Base-by-base conservation (phyloP, 2,888 invertebrate genomes). In the Netelia virgata region DNA sequence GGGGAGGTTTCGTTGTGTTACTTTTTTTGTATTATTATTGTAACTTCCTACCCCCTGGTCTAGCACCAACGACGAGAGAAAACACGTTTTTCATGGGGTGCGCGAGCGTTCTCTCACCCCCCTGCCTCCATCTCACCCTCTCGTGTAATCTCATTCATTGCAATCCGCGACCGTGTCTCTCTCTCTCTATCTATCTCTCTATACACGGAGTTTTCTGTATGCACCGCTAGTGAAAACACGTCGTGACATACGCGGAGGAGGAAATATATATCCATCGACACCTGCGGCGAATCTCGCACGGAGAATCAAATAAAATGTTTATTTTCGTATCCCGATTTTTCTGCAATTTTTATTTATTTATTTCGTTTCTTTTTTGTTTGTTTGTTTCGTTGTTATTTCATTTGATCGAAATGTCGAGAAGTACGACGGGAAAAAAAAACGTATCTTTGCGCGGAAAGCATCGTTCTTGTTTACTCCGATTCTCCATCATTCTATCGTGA, bases 91-190 rank as follows among this genome's bases (percentile, higher is more conserved):
- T 59, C 20, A 55, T 63, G 66, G 28, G 28, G 53, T 20, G 66
- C 77, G 57, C 73, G 41, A 76, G 57, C 73, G 47, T 64, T 36
- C 36, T 0, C 36, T 0, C 6, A 5, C 36, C 6, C 36, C 36
- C 36, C 36, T 6, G 0, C 36, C 36, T 6, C 36, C 36, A 36
- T 36, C 1, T 6, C 36, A 6, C 36, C 36, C 10, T 66, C 10
- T 63, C 47, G 53, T 74, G 77, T 64, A 74, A 69, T 69, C 81
- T 81, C 81, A 74, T 81, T 84, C 77, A 69, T 79, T 79, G 74
- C 70, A 70, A 81, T 69, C 63, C 77, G n/a, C 57, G 18, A 47
- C 36, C 36, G 36, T 36, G 36, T 36, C 36, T 36, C 36, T 36
- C n/a, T 53, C 53, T 53, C 47, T 47, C 47, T 11, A 1, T 47